Conservation (phyloP, 2,888 invertebrate genomes). For the Fragum fragum region DNA sequence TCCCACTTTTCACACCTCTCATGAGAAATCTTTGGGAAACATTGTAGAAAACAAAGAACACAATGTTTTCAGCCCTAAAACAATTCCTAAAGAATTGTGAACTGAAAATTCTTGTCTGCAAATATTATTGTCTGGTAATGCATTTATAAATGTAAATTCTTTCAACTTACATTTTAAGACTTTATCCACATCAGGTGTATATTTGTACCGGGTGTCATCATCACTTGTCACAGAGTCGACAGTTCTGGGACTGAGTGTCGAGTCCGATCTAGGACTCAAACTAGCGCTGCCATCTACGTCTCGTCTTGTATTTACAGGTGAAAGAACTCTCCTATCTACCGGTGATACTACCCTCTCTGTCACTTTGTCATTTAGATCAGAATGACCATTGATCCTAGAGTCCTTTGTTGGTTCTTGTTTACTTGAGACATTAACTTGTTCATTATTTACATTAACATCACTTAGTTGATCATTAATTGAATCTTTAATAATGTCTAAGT, state of each 20-base stretch:
- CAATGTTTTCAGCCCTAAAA: too few relatives aligned
- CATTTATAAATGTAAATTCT: too few relatives aligned
- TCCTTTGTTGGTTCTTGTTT: neutral
- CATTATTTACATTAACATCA: neutral
- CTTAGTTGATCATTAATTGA: neutral
- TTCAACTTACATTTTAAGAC: constrained; percentile 66
- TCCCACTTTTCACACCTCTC: too few relatives aligned
- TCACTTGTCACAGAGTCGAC: constrained; percentile 51
- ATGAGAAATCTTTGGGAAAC: too few relatives aligned
- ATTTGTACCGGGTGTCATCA: constrained; percentile 38
- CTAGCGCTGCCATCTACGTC: constrained; percentile 9
- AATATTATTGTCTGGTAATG: too few relatives aligned
- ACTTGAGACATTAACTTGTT: neutral
- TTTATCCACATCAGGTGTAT: constrained; percentile 53
- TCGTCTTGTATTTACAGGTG: constrained; percentile 1
- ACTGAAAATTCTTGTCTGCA: too few relatives aligned
- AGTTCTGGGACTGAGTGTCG: constrained; percentile 30
- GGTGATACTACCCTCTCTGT: constrained; percentile 10
- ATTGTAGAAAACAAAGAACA: too few relatives aligned
- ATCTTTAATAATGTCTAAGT: constrained; percentile 6
- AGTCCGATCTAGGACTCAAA: constrained; percentile 40
- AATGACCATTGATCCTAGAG: constrained; percentile 18
- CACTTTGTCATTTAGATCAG: neutral
- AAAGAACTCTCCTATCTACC: neutral
- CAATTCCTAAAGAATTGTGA: too few relatives aligned